Evolutionary conservation across 2,797 vertebrate genomes (phyloP).

Genomic region (Sciaenops ocellatus): DNA sequence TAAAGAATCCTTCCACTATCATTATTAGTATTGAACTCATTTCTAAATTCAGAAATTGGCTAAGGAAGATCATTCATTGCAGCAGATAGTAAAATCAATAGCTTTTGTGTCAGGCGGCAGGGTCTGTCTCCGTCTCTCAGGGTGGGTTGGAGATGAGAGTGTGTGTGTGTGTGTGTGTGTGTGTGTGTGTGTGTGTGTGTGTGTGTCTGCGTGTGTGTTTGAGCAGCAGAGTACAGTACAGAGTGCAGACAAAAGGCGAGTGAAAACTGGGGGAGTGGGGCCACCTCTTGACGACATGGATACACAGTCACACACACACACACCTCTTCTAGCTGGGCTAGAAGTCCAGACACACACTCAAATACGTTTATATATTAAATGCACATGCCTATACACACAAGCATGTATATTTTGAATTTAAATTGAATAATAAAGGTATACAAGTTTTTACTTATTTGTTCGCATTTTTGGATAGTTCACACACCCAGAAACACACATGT

Average conservation of each 20-base stretch:
- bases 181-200: constrained; percentile 37
- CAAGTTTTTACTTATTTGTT: neutral
- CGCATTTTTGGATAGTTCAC: neutral
- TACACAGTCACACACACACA: constrained; percentile 76
- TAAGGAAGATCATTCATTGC: constrained; percentile 87
- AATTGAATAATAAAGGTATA: neutral
- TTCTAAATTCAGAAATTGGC: constrained; percentile 86
- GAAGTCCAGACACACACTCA: constrained; percentile 15
- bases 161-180: constrained; percentile 39
- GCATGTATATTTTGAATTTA: neutral
- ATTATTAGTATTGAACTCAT: constrained; percentile 88
- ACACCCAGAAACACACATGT: neutral
- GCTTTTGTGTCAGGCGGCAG: constrained; percentile 94
- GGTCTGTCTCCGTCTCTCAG: constrained; percentile 85
- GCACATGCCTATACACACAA: neutral
- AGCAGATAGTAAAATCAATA: constrained; percentile 89
- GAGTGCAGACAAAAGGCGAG: constrained; percentile 81
- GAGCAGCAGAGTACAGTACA: constrained; percentile 72
- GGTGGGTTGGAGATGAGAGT: constrained; percentile 63
- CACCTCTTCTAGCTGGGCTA: constrained; percentile 5
- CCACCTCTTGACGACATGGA: constrained; percentile 96
- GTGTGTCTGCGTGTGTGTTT: constrained; percentile 48
- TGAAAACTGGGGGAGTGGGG: constrained; percentile 97
- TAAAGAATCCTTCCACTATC: constrained; percentile 83
- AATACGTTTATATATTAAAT: constrained; percentile 18